phyloP scores from a whole-genome alignment of 2,113 vertebrate genomes.

The Alces alces region DNA sequence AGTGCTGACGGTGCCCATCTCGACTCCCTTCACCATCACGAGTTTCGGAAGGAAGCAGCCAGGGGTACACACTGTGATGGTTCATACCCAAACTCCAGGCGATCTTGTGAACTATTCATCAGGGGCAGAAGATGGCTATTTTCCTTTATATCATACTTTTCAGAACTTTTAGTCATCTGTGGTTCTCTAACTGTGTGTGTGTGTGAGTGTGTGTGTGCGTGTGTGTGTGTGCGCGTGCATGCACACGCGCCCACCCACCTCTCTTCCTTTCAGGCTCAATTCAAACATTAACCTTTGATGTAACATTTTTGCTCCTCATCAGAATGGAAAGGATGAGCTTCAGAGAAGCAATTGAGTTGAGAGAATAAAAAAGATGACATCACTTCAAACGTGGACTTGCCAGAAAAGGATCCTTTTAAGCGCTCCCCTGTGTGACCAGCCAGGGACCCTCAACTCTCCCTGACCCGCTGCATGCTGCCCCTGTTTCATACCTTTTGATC shows the following conservation, averaged over 20 bases:
- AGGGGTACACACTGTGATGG: slow-evolving; percentile 85
- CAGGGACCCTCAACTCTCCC: slow-evolving; percentile 34
- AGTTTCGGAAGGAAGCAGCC: slow-evolving; percentile 82
- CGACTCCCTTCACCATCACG: slow-evolving; percentile 82
- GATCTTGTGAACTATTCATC: slow-evolving; percentile 88
- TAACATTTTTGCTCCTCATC: slow-evolving; percentile 78
- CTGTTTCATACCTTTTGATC: slow-evolving; percentile 24
- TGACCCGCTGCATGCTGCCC: background rate
- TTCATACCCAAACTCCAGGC: slow-evolving; percentile 85
- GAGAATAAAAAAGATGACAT: slow-evolving; percentile 77
- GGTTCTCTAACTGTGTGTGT: slow-evolving; percentile 28
- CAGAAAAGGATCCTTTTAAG: slow-evolving; percentile 71
- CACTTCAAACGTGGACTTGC: slow-evolving; percentile 80
- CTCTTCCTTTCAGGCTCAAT: slow-evolving; percentile 67
- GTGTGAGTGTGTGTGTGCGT: too few relatives aligned
- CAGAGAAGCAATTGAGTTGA: slow-evolving; percentile 79
- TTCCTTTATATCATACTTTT: slow-evolving; percentile 84
- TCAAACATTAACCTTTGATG: slow-evolving; percentile 80
- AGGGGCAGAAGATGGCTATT: slow-evolving; percentile 85
- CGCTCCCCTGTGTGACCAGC: slow-evolving; percentile 57
- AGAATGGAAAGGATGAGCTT: slow-evolving; percentile 79
- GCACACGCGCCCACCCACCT: slow-evolving; percentile 30
- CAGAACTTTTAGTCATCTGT: slow-evolving; percentile 83
- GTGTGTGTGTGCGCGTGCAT: slow-evolving; percentile 31
- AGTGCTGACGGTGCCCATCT: slow-evolving; percentile 64